Base-by-base conservation (phyloP, 2,113 vertebrate genomes). In the Lophura nycthemera region DNA sequence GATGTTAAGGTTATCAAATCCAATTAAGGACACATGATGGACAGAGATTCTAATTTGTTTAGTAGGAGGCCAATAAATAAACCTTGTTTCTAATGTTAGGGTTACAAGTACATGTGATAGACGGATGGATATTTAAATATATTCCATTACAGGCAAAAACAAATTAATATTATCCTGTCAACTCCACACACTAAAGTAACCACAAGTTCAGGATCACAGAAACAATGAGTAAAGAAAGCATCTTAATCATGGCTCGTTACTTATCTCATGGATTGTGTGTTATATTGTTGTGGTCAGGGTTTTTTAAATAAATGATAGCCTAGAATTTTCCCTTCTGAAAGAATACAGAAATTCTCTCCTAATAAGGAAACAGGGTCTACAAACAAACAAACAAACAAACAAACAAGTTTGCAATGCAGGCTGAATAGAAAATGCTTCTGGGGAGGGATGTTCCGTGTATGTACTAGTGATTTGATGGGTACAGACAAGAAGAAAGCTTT, bases 261-360 rank as follows among this genome's bases (percentile, higher is more conserved):
- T 91, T 73, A 57, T 67, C 48, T 92, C 63, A 16, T 66, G 30
- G 3, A 2, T 69, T 73, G 72, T 75, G 27, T 85, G 71, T 34
- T 47, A 52, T 14, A 27, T 15, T 29, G 25, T 27, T 36, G 43
- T 36, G 83, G 36, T 42, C 47, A 77, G 57, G 56, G 4, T 29
- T 65, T 83, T 79, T 63, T 70, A 48, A 40, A 66, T 70, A 66
- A 66, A 89, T 12, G 36, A 91, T 32, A 45, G 54, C 36, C 38
- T 64, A 20, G 43, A 84, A 84, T 93, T 80, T 78, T 61, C 43
- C 24, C 18, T 69, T 76, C 63, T 63, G 59, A 59, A 36, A 64
- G 50, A 86, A 90, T 27, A 59, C 25, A 94, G 54, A 88, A 65
- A 75, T 88, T 90, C 29, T 81, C 72, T 90, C 5, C 42, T 84